A percentile compares a stretch with the other conserved stretches of the same genome.
phyloP scores from a whole-genome alignment of 2,113 vertebrate genomes.

The Nothobranchius kuhntae region DNA sequence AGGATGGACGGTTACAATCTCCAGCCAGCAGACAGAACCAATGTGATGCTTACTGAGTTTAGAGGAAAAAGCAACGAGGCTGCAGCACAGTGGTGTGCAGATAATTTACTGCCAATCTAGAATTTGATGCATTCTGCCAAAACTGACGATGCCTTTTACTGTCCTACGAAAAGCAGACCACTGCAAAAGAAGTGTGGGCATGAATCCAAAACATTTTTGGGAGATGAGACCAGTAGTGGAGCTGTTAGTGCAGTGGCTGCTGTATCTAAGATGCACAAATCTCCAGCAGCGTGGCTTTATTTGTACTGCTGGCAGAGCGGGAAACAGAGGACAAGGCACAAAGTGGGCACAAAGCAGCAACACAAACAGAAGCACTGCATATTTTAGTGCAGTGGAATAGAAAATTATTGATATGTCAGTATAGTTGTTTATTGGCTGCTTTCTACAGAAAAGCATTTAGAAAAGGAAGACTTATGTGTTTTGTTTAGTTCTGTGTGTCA shows the following conservation, averaged over 20 bases:
- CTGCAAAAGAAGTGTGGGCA: slow-evolving; percentile 34
- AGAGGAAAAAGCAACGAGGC: background rate
- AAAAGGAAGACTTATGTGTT: slow-evolving; percentile 24
- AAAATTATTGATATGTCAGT: slow-evolving; percentile 12
- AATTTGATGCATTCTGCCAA: slow-evolving; percentile 36
- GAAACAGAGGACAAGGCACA: slow-evolving; percentile 26
- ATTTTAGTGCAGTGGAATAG: background rate
- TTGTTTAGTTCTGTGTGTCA: slow-evolving; percentile 42
- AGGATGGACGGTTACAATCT: slow-evolving; percentile 36
- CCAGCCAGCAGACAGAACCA: slow-evolving; percentile 7
- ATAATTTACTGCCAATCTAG: slow-evolving; percentile 30
- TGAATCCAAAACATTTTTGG: slow-evolving; percentile 44
- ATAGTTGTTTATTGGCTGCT: slow-evolving; percentile 16
- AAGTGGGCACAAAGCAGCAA: slow-evolving; percentile 8
- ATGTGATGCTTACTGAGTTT: slow-evolving; percentile 5
- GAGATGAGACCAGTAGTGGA: slow-evolving; percentile 36
- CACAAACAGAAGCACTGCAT: background rate
- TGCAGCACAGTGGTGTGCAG: background rate
- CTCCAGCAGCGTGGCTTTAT: slow-evolving; percentile 24
- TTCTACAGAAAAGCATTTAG: slow-evolving; percentile 12
- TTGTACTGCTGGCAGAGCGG: slow-evolving; percentile 31
- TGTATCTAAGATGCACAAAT: slow-evolving; percentile 37
- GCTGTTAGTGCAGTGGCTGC: slow-evolving; percentile 30
- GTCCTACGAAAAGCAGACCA: slow-evolving; percentile 28
- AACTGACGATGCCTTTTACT: slow-evolving; percentile 23